Conservation (phyloP, 2,797 vertebrate species). For the Sebastes melanostomus region DNA sequence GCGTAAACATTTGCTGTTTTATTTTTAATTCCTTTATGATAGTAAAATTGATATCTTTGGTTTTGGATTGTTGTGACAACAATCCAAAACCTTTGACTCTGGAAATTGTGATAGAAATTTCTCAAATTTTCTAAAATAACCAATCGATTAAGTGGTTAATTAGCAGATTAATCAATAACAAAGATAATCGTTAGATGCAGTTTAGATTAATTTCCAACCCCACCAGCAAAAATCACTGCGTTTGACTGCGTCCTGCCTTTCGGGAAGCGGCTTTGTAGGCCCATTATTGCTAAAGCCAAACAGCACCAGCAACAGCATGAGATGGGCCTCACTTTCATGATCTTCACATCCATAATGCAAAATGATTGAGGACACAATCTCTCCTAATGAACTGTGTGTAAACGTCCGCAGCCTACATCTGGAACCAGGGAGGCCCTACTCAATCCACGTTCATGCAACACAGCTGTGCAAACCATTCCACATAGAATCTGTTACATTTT, state of each 20-base stretch:
- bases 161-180: not conserved
- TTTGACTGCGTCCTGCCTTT: not conserved
- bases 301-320: not conserved
- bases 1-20: not conserved
- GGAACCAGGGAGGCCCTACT: not conserved
- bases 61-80: not conserved
- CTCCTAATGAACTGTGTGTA: not conserved
- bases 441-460: not conserved
- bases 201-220: not conserved
- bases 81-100: not conserved
- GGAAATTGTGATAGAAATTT: not conserved
- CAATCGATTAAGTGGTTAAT: not conserved
- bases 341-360: not conserved
- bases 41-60: not conserved
- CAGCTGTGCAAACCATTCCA: not conserved
- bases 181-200: not conserved
- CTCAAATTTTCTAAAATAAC: not conserved
- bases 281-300: not conserved
- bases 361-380: not conserved
- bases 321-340: not conserved
- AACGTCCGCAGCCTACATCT: conserved; percentile 1
- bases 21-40: not conserved
- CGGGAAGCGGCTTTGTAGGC: not conserved
- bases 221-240: not conserved
- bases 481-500: not conserved